Conservation (phyloP, 2,113 vertebrate species). For the Syngnathus typhle region DNA sequence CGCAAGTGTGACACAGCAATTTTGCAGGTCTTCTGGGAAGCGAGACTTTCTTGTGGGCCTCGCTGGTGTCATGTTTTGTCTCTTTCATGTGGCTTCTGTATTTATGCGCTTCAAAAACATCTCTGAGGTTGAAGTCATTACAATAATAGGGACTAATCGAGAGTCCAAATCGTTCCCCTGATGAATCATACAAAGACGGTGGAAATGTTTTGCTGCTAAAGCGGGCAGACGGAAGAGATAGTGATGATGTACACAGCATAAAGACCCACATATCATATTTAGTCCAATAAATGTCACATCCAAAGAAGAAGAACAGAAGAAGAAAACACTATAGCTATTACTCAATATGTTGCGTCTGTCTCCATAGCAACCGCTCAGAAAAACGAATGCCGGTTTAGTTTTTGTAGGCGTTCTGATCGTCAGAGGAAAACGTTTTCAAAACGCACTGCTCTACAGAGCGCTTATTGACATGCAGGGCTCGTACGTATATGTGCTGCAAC, state of each 20-base stretch:
- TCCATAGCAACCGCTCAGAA: neutral
- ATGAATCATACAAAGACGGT: slow-evolving; percentile 44
- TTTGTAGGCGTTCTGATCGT: neutral
- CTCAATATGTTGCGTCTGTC: neutral
- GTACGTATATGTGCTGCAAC: too few relatives aligned
- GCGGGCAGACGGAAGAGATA: slow-evolving; percentile 6
- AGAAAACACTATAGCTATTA: neutral
- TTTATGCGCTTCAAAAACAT: slow-evolving; percentile 44
- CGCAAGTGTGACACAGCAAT: slow-evolving; percentile 53
- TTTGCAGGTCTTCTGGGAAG: slow-evolving; percentile 61
- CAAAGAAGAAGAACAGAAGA: too few relatives aligned
- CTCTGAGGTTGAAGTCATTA: slow-evolving; percentile 29
- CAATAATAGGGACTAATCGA: slow-evolving; percentile 29
- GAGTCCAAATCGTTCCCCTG: neutral
- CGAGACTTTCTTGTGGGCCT: slow-evolving; percentile 28
- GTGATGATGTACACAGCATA: neutral
- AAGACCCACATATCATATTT: slow-evolving; percentile 2
- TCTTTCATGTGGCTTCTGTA: slow-evolving; percentile 57
- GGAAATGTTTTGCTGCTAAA: slow-evolving; percentile 30
- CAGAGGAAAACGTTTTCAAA: neutral
- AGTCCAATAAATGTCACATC: neutral
- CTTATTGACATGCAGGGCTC: too few relatives aligned
- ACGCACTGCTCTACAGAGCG: too few relatives aligned
- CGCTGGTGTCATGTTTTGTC: slow-evolving; percentile 31
- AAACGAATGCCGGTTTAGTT: neutral